Percentiles rank a stretch among this genome's conserved stretches.
Conservation (phyloP, 2,888 invertebrate genomes). For the Ophraella communa region DNA sequence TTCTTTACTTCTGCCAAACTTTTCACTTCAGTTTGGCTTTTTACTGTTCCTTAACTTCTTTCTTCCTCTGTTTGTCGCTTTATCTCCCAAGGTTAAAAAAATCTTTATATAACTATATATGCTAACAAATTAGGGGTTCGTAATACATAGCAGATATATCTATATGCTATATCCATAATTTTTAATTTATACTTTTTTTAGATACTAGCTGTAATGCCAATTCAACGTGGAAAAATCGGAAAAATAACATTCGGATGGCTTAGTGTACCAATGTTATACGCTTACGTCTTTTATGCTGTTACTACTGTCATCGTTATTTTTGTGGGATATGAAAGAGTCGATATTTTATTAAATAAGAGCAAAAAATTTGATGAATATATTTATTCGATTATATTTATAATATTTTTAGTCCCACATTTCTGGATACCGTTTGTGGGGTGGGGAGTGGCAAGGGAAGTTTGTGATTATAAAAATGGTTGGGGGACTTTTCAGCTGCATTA, state of each 20-base stretch:
- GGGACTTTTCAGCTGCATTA: conserved; percentile 68
- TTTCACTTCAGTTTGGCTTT: too few species aligned
- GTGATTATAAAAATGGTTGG: conserved; percentile 74
- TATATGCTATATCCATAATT: too few species aligned
- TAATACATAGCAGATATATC: too few species aligned
- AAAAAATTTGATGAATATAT: conserved; percentile 74
- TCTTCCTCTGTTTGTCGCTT: too few species aligned
- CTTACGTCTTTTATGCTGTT: conserved; percentile 68
- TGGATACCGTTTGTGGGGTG: conserved; percentile 75
- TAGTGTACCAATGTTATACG: conserved; percentile 69
- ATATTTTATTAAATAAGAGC: conserved; percentile 66
- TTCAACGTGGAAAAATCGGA: conserved; percentile 55
- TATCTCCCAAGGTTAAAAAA: too few species aligned
- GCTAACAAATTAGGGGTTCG: too few species aligned
- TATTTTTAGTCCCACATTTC: conserved; percentile 73
- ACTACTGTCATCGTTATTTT: conserved; percentile 66
- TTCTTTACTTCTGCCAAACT: too few species aligned
- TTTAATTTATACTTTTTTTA: conserved; percentile 45
- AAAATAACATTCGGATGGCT: conserved; percentile 71
- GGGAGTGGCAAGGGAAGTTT: conserved; percentile 73
- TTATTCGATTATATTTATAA: conserved; percentile 71
- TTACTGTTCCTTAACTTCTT: too few species aligned
- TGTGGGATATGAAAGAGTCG: conserved; percentile 69
- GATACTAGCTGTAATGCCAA: conserved; percentile 72
- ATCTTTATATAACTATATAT: too few species aligned